Percentiles rank a stretch among this genome's conserved stretches.
These are phyloP conservation scores for Chionis minor DNA, from an alignment of 2,113 vertebrate species.

Conservation along the genomic window DNA sequence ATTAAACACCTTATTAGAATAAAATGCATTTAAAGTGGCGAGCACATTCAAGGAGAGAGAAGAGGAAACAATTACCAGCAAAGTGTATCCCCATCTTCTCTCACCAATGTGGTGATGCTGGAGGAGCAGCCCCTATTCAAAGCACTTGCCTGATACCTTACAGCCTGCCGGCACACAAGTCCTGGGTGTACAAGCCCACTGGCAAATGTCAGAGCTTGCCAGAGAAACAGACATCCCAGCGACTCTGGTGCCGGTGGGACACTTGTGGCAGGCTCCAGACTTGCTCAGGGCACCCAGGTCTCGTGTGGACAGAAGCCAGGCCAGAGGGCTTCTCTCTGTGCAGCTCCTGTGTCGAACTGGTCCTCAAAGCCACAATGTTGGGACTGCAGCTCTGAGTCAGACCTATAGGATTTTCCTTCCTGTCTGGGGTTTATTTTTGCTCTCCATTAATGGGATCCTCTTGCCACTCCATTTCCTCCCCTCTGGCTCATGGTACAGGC, in stretches of 20 bases:
- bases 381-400: slow-evolving; percentile 56
- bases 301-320: neutral
- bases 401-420: slow-evolving; percentile 66
- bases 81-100: neutral
- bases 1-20: neutral
- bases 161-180: neutral
- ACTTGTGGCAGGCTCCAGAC: neutral
- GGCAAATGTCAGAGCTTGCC: neutral
- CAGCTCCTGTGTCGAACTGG: neutral
- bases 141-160: neutral
- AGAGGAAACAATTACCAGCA: neutral
- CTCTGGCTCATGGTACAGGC: neutral
- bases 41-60: neutral
- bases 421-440: slow-evolving; percentile 60
- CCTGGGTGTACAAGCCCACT: neutral
- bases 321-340: neutral
- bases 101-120: rapidly evolving
- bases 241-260: neutral
- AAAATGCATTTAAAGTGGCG: neutral
- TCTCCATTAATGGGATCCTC: slow-evolving; percentile 54
- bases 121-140: neutral
- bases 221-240: rapidly evolving
- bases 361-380: neutral
- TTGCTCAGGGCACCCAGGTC: neutral
- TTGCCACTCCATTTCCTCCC: slow-evolving; percentile 32